Conservation (phyloP, 2,113 vertebrate genomes). For the Alethe diademata region DNA sequence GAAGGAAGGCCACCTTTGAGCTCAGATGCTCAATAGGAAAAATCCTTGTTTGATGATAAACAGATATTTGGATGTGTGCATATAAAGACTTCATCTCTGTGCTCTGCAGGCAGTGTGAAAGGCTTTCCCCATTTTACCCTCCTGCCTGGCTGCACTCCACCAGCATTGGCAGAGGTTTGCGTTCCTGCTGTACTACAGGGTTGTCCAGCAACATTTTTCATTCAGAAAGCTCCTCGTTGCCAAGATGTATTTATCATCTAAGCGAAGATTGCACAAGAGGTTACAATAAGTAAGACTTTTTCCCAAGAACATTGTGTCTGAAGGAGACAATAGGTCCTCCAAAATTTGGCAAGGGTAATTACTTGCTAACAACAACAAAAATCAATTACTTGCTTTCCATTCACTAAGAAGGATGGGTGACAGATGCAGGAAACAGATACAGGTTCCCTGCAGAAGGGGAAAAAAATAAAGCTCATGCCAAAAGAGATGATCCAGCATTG, state of each 20-base stretch:
- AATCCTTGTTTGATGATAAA: slow-evolving; percentile 16
- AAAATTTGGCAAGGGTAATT: slow-evolving; percentile 38
- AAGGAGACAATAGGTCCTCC: slow-evolving; percentile 52
- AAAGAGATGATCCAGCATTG: slow-evolving; percentile 26
- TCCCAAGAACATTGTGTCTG: slow-evolving; percentile 44
- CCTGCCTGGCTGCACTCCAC: background rate
- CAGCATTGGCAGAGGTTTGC: slow-evolving; percentile 1
- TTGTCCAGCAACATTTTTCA: slow-evolving; percentile 61
- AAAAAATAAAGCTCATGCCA: background rate
- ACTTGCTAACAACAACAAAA: slow-evolving; percentile 31
- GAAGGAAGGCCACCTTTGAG: background rate
- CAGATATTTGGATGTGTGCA: background rate
- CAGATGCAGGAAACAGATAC: slow-evolving; percentile 67
- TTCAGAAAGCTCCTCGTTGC: slow-evolving; percentile 38
- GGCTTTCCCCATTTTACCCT: slow-evolving; percentile 41
- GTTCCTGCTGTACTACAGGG: slow-evolving; percentile 40
- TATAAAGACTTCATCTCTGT: background rate
- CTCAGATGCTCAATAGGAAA: background rate
- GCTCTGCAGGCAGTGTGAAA: background rate
- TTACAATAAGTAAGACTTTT: slow-evolving; percentile 51
- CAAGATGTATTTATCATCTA: slow-evolving; percentile 57
- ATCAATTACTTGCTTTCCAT: slow-evolving; percentile 40
- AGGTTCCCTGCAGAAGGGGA: slow-evolving; percentile 17
- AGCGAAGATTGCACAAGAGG: slow-evolving; percentile 28
- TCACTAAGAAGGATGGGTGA: slow-evolving; percentile 33